Evolutionary conservation across 2,797 vertebrate genomes (phyloP).

Genomic region (Chelon labrosus): DNA sequence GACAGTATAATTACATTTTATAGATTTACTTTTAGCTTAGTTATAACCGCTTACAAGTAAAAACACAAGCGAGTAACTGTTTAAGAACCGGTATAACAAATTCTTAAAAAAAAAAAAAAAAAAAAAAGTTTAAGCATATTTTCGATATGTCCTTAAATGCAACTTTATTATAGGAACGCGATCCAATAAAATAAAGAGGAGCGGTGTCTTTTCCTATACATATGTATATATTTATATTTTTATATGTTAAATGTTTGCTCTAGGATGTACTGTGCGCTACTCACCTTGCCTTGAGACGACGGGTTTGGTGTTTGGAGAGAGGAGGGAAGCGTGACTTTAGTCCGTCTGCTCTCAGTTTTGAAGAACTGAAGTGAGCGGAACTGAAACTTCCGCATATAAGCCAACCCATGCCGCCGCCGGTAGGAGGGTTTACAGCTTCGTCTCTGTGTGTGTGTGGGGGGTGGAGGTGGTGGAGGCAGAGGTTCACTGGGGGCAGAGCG

Average conservation of each 20-base stretch:
- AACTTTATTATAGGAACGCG: slow-evolving; percentile 8
- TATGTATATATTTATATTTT: no score
- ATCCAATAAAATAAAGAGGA: background rate
- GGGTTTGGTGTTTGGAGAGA: slow-evolving; percentile 47
- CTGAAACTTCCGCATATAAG: slow-evolving; percentile 77
- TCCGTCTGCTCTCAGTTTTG: slow-evolving; percentile 54
- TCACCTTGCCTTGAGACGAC: slow-evolving; percentile 66
- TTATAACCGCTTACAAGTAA: background rate
- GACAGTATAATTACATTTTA: background rate
- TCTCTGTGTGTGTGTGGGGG: background rate
- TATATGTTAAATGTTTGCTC: background rate
- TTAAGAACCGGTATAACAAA: no score
- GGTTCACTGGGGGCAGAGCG: background rate
- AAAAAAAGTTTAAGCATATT: no score
- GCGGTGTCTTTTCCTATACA: background rate
- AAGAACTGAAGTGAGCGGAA: slow-evolving; percentile 69
- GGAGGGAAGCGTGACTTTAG: slow-evolving; percentile 43
- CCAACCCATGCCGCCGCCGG: slow-evolving; percentile 48
- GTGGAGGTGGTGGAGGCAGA: background rate
- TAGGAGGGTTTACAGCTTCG: slow-evolving; percentile 54
- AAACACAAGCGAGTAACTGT: background rate
- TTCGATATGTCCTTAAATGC: background rate
- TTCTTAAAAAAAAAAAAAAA: background rate
- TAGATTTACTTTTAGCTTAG: background rate
- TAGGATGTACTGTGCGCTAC: background rate